Evolutionary conservation across 2,888 invertebrate genomes (phyloP), one percentile per base, ranked within the genome.

Genomic region (Drosophila koepferae): DNA sequence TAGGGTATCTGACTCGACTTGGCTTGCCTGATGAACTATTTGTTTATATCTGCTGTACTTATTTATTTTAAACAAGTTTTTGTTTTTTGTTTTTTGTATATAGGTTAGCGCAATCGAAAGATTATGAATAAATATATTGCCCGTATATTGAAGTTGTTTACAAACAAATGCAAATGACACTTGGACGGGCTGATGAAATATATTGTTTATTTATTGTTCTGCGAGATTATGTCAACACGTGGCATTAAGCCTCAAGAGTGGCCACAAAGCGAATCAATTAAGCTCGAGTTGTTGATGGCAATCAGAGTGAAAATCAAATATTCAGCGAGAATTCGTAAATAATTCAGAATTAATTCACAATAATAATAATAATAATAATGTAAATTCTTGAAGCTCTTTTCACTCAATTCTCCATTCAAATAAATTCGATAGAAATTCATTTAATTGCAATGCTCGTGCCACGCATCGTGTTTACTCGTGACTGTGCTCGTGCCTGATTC

Each of bases 81-180:
- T 31, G 6, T 31, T 31, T 31, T n/a, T n/a, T n/a, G n/a, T n/a
- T 31, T 31, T 31, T 31, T 31, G 31, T 31, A 31, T 31, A 31
- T 31, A 31, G 31, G 31, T 31, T 31, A 31, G 20, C 20, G 20
- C 2, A 2, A 23, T 23, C 23, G 2, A 23, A 23, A 23, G 23
- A 23, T 23, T 23, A 3, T 2, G 23, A 2, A 23, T 23, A 23
- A 23, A 23, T 23, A 28, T 28, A 28, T 28, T 28, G 5, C 28
- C 23, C 4, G 23, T 23, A 8, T 34, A 34, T 34, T 34, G 2
- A 34, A 8, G 34, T 7, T 40, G n/a, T 63, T 63, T 80, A 68
- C 64, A 64, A 71, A 64, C 72, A 66, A 48, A 63, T 60, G 23
- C 20, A 54, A 54, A 20, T 4, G 14, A 3, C 49, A 34, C 31